Conservation (phyloP, 1,140 invertebrate species). For the Sarcophaga bullata region DNA sequence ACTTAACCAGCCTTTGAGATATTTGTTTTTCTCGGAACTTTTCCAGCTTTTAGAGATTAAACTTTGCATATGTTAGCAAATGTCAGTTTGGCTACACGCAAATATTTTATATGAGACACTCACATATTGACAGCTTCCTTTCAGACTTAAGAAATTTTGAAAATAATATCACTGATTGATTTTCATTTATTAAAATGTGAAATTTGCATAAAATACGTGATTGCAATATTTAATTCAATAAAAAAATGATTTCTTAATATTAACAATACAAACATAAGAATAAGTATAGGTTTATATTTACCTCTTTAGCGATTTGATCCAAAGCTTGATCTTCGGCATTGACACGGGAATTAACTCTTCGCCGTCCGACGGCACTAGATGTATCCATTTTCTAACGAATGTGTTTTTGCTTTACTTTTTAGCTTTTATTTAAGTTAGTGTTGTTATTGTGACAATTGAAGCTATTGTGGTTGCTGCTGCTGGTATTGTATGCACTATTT, state of each 20-base stretch:
- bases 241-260: not conserved
- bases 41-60: no score
- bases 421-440: not conserved
- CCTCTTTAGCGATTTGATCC: constrained; percentile 91
- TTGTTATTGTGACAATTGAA: not conserved
- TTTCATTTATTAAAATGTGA: no score
- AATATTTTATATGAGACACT: no score
- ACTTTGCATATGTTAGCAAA: no score
- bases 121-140: no score
- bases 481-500: no score
- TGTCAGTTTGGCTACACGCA: no score
- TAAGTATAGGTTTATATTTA: constrained; percentile 64
- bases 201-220: no score
- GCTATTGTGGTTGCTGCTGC: not conserved
- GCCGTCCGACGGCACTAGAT: constrained; percentile 73
- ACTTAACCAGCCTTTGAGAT: no score
- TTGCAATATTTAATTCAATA: not conserved
- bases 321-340: constrained; percentile 88
- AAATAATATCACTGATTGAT: no score
- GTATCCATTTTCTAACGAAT: constrained; percentile 68
- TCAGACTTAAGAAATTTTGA: no score
- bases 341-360: constrained; percentile 77
- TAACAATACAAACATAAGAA: not conserved
- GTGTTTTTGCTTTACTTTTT: not conserved
- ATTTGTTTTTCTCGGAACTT: no score